Base-by-base conservation (phyloP, 2,888 invertebrate species). In the Drosophila prolongata region DNA sequence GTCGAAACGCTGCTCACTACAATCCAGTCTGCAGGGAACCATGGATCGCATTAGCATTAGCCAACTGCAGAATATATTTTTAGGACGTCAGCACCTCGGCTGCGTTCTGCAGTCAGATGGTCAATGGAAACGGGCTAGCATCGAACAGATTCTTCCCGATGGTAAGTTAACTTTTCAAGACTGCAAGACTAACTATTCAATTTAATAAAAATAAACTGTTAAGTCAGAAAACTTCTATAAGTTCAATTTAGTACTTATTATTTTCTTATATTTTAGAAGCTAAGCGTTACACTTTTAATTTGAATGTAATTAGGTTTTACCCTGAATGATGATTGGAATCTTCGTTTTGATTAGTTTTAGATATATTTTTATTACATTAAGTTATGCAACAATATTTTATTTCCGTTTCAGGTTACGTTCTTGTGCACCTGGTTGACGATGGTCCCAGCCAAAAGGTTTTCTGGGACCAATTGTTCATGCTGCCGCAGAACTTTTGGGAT, bases 401-500 rank as follows among this genome's bases (percentile, higher is more conserved):
- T 47, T 10, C 44, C 9, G 35, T 37, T 37, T 1, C 53, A 91
- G 91, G 84, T 0, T 75, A 59, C 40, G 81, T 90, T 10, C 16
- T 66, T 0, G 84, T 92, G 16, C 91, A 84, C 35, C 79, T 92
- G 13, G 90, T 92, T 5, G 97, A 97, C 88, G 93, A 94, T 73
- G 96, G 95, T 0, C 91, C 91, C 40, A 91, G 92, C 1, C 94
- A 95, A 80, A 93, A 92, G 0, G 93, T 96, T 0, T 89, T 92
- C 0, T 83, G 92, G 46, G 85, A 92, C 1, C 90, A 93, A 50
- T 90, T 96, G 16, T 94, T 93, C 54, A 91, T 93, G 11, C 90
- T 96, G 1, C 90, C 93, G 0, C 47, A 75, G 1, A 44, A 49
- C 11, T 91, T 89, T 38, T 74, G 76, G 16, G 9, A 11, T 0